Percentiles rank a stretch among this genome's conserved stretches.
phyloP scores from a whole-genome alignment of 1,140 invertebrate species.

The Pissodes strobi region DNA sequence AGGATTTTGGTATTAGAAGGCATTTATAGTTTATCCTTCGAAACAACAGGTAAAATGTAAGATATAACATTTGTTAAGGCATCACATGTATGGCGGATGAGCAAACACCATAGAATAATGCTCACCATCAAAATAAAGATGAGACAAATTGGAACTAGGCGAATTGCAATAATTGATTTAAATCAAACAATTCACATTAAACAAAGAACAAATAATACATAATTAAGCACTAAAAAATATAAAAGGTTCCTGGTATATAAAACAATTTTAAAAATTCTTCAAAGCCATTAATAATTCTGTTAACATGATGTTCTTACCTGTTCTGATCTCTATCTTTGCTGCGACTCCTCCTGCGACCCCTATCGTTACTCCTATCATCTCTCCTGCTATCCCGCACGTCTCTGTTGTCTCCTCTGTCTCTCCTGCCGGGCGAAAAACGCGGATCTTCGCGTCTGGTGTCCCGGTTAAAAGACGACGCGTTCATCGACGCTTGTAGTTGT shows the following conservation, averaged over 20 bases:
- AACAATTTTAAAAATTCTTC: neutral
- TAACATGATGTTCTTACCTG: constrained; percentile 15
- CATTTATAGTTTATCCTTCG: too few species aligned
- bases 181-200: too few species aligned
- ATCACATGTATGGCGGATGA: too few species aligned
- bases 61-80: too few species aligned
- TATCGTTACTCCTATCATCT: constrained; percentile 41
- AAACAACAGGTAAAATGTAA: too few species aligned
- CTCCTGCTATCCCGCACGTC: constrained; percentile 40
- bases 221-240: too few species aligned
- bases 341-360: constrained; percentile 37
- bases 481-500: constrained; percentile 52
- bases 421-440: constrained; percentile 22
- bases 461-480: constrained; percentile 10
- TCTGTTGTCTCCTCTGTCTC: constrained; percentile 49
- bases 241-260: neutral
- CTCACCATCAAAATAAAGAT: too few species aligned
- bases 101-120: too few species aligned
- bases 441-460: constrained; percentile 11
- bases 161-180: too few species aligned
- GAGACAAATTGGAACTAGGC: too few species aligned
- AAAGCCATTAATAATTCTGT: neutral
- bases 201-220: too few species aligned
- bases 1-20: too few species aligned
- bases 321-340: constrained; percentile 44